Percentiles rank a stretch among this genome's conserved stretches.
These are phyloP conservation scores for Epinephelus fuscoguttatus DNA, from an alignment of 2,113 vertebrate genomes.

Conservation along the genomic window DNA sequence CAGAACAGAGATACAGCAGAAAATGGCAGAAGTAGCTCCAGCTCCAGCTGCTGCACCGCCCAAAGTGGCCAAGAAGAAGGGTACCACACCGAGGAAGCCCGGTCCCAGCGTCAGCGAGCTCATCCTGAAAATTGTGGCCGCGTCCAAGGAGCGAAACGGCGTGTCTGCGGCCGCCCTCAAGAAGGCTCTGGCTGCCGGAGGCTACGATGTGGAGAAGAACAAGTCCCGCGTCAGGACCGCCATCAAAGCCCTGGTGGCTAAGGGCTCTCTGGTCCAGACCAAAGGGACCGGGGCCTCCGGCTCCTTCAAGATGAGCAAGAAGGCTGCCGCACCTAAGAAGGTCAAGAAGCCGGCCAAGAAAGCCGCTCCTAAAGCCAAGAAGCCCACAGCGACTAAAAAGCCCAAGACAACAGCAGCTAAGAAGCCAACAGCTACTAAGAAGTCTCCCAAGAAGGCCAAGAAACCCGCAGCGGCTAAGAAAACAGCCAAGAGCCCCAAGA, in stretches of 20 bases:
- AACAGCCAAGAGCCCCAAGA: neutral
- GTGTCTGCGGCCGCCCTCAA: neutral
- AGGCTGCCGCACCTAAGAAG: slow-evolving; percentile 5
- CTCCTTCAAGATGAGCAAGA: slow-evolving; percentile 32
- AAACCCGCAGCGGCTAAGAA: neutral
- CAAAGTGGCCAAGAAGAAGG: neutral
- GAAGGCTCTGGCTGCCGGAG: neutral
- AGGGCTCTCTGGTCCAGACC: slow-evolving; percentile 13
- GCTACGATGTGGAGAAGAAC: neutral
- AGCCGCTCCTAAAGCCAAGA: slow-evolving; percentile 10
- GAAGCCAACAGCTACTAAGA: neutral
- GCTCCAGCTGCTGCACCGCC: neutral
- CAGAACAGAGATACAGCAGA: neutral
- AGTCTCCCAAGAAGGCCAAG: neutral
- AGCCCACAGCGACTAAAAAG: slow-evolving; percentile 18
- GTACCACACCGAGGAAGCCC: too few species aligned
- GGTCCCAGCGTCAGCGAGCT: neutral
- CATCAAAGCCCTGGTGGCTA: neutral
- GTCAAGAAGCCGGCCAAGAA: slow-evolving; percentile 32
- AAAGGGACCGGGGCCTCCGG: slow-evolving; percentile 55
- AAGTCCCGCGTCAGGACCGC: neutral
- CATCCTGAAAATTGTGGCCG: neutral
- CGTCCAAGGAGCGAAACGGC: neutral
- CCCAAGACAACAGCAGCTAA: neutral
- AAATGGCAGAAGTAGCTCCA: slow-evolving; percentile 27